A percentile compares a stretch with the other conserved stretches of the same genome.
These are phyloP conservation scores for Actenoides hombroni DNA, from an alignment of 2,113 vertebrate genomes.

Conservation along the genomic window DNA sequence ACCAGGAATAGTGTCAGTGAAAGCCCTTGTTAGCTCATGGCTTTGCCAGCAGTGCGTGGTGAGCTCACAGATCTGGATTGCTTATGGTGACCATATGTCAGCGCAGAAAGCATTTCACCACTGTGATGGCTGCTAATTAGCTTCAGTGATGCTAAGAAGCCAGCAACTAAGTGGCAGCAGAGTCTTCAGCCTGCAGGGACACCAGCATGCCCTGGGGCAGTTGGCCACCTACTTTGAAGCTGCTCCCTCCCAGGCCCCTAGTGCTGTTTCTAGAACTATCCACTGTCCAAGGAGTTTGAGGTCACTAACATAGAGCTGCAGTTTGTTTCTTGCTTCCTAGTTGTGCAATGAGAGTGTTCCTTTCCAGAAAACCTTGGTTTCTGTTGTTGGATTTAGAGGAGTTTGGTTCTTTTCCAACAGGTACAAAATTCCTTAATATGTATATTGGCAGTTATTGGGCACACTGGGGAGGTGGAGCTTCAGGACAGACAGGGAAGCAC, in stretches of 20 bases:
- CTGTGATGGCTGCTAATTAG: neutral
- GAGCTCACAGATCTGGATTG: neutral
- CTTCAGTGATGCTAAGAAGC: neutral
- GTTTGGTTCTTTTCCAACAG: neutral
- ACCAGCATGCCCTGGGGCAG: neutral
- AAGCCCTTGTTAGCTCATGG: neutral
- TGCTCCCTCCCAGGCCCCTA: neutral
- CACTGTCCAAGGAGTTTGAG: neutral
- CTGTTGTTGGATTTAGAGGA: neutral
- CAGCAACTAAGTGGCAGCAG: neutral
- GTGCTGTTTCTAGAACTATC: neutral
- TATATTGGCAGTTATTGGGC: neutral
- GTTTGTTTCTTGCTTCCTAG: neutral
- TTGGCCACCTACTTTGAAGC: neutral
- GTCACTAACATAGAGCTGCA: neutral
- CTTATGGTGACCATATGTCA: neutral
- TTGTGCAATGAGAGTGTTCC: fast-evolving
- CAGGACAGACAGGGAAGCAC: neutral
- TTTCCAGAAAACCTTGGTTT: neutral
- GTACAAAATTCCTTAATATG: neutral
- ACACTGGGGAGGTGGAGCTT: neutral
- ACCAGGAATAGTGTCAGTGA: neutral
- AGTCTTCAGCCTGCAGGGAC: neutral
- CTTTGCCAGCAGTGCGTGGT: fast-evolving
- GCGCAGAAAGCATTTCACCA: neutral